A percentile compares a stretch with the other conserved stretches of the same genome.
These are phyloP conservation scores for Callinectes sapidus DNA, from an alignment of 2,888 invertebrate genomes.

Conservation along the genomic window DNA sequence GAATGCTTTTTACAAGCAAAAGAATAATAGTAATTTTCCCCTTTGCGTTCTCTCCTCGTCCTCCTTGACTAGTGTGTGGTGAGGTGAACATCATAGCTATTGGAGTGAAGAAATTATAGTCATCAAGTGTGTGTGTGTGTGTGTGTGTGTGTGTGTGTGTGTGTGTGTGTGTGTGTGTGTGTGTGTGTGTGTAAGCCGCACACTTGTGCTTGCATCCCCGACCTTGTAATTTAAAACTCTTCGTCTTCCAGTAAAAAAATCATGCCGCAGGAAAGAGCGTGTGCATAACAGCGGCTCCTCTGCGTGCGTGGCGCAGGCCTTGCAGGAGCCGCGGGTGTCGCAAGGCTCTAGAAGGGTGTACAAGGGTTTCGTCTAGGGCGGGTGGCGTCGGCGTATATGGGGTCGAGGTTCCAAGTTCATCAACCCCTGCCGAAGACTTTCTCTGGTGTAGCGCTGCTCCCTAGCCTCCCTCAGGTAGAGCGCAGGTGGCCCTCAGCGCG, in stretches of 20 bases:
- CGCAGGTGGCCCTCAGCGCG: conserved; percentile 49
- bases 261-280: neutral
- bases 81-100: neutral
- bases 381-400: conserved; percentile 60
- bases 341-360: conserved; percentile 44
- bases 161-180: conserved; percentile 15
- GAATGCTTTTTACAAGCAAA: neutral
- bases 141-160: conserved; percentile 3
- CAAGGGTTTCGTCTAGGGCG: conserved; percentile 48
- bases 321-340: conserved; percentile 41
- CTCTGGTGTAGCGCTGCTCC: conserved; percentile 47
- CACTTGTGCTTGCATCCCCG: neutral
- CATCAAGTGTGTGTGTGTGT: conserved; percentile 10
- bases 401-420: conserved; percentile 65
- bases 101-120: neutral
- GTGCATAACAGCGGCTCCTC: neutral
- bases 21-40: neutral
- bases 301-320: conserved; percentile 28
- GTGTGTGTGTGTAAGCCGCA: neutral
- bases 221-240: conserved; percentile 2
- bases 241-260: neutral
- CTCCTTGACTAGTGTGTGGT: neutral
- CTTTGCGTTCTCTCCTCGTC: neutral
- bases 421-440: conserved; percentile 63
- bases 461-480: conserved; percentile 41